A percentile compares a stretch with the other conserved stretches of the same genome.
These are phyloP conservation scores for Agriopis leucophaearia DNA, from an alignment of 2,888 invertebrate genomes.

Conservation along the genomic window DNA sequence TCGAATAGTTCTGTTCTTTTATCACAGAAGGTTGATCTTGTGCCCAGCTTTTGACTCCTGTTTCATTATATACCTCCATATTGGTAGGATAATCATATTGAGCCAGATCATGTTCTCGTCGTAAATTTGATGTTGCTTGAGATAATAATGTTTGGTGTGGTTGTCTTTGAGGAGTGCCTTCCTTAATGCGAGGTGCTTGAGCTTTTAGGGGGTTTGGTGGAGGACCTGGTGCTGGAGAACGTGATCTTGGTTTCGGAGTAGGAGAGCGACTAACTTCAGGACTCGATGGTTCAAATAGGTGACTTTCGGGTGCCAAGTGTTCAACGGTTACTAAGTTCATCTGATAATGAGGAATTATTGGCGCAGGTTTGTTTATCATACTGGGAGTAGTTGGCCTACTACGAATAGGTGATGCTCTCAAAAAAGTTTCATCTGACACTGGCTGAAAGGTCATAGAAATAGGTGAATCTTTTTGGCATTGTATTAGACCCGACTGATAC, in stretches of 20 bases:
- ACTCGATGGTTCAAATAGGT: constrained; percentile 87
- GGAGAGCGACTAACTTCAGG: constrained; percentile 88
- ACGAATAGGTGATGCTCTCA: constrained; percentile 84
- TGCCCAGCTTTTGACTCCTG: constrained; percentile 63
- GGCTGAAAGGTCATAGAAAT: constrained; percentile 89
- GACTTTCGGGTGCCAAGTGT: constrained; percentile 86
- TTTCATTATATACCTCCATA: constrained; percentile 65
- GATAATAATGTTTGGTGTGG: constrained; percentile 68
- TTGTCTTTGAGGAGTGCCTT: constrained; percentile 73
- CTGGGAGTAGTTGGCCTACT: constrained; percentile 90
- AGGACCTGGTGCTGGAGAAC: constrained; percentile 90
- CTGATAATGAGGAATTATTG: constrained; percentile 92
- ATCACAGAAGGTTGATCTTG: constrained; percentile 78
- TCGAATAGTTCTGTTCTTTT: constrained; percentile 80
- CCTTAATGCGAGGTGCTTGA: constrained; percentile 88
- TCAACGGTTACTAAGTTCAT: constrained; percentile 91
- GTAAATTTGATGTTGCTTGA: constrained; percentile 69
- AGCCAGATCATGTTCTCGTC: constrained; percentile 79
- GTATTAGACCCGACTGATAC: constrained; percentile 59
- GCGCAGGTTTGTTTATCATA: constrained; percentile 90
- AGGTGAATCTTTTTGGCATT: constrained; percentile 81
- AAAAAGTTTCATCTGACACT: constrained; percentile 84
- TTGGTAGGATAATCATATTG: constrained; percentile 74
- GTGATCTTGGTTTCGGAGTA: constrained; percentile 87
- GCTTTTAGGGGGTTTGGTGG: constrained; percentile 89